Evolutionary conservation across 2,113 vertebrate species (phyloP), one percentile per base, ranked within the genome.

Genomic region (Cacatua alba): DNA sequence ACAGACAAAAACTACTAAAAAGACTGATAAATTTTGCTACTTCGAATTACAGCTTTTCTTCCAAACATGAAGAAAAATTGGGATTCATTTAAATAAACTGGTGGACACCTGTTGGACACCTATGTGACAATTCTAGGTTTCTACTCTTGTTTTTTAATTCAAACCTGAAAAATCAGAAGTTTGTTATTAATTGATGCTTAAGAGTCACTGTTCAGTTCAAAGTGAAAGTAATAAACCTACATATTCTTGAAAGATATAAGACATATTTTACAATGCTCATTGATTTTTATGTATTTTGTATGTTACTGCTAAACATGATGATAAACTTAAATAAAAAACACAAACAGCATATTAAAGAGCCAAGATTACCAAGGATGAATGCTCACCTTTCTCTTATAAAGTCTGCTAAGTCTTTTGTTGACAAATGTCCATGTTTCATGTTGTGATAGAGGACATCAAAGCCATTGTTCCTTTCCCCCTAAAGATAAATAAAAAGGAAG

Each of bases 361-460:
- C 26, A 82, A 16, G 7, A 88, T 43, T 86, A 87, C n/a, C 17
- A 77, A 84, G 71, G 29, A 97, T 48, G 75, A 92, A 92, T 59
- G 95, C 98, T 97, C 98, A 99, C 99, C 99, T 99, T 98, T 99
- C 99, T 97, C 99, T 98, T 97, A 99, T 99, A 98, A 99, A 99
- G 93, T 99, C 99, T 60, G 99, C 98, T 88, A 99, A 97, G 93
- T 99, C 99, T 97, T 99, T 99, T 94, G 99, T 99, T 72, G 99
- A 99, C 91, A 99, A 99, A 90, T 99, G 99, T 71, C 99, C 99
- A 62, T 99, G 98, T 97, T 99, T 99, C 99, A 99, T 99, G 95
- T 99, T 99, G 87, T 99, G 99, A 97, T 99, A 99, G 31, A 99
- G 98, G 48, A 99, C 98, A 90, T 99, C 99, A 93, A 99, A 99